Percentiles rank a stretch among this genome's conserved stretches.
Conservation (phyloP, 2,888 invertebrate genomes). For the Trimorus sp. region DNA sequence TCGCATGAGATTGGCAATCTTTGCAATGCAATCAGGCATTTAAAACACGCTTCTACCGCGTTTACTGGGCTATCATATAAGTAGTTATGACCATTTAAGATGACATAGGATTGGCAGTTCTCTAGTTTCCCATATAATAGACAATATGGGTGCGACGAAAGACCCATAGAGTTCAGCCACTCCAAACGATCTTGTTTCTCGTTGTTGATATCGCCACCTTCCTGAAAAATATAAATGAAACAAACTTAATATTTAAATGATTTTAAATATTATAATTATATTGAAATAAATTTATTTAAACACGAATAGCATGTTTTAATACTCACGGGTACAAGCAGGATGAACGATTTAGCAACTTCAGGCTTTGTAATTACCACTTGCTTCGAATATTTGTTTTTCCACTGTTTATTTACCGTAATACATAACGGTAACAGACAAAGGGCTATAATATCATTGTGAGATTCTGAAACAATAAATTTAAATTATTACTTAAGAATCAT, state of each 20-base stretch:
- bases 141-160: neutral
- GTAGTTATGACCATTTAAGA: neutral
- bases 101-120: neutral
- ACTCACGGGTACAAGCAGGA: neutral
- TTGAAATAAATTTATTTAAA: neutral
- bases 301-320: neutral
- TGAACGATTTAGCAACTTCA: neutral
- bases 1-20: constrained; percentile 1
- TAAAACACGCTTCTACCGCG: constrained; percentile 5
- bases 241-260: neutral
- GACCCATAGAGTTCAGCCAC: neutral
- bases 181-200: neutral
- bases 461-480: neutral
- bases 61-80: neutral
- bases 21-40: constrained; percentile 3
- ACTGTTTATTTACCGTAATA: neutral
- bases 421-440: neutral
- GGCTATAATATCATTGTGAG: neutral
- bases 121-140: neutral
- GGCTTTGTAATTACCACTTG: no score
- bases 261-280: neutral
- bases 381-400: neutral
- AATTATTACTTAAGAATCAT: no score
- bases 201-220: neutral
- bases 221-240: neutral